Conservation (phyloP, 2,888 invertebrate species). For the Drosophila suboccidentalis region DNA sequence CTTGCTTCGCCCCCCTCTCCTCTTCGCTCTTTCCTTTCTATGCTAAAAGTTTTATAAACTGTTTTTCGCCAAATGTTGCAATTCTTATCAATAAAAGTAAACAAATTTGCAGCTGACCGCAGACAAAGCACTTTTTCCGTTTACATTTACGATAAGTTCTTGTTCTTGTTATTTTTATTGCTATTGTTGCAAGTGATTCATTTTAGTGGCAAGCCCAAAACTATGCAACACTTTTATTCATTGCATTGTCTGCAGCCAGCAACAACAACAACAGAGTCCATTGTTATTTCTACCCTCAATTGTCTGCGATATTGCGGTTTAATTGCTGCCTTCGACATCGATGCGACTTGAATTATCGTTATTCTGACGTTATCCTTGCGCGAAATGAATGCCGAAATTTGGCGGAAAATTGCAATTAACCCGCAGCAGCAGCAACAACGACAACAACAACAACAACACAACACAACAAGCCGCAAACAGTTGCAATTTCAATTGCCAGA, state of each 20-base stretch:
- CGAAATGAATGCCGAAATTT: constrained; percentile 22
- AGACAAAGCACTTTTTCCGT: constrained; percentile 50
- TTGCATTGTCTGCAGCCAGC: constrained; percentile 35
- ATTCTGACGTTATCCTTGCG: constrained; percentile 15
- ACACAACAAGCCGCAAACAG: constrained; percentile 8
- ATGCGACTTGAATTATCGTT: constrained; percentile 39
- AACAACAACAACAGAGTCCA: not conserved
- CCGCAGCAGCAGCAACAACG: not conserved
- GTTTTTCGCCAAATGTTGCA: constrained; percentile 50
- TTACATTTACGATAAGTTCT: not conserved
- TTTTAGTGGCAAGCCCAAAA: constrained; percentile 46
- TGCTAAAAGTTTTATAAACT: constrained; percentile 56
- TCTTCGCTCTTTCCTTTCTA: not conserved
- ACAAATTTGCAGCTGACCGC: constrained; percentile 54
- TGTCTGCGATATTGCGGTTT: constrained; percentile 25
- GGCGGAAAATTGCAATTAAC: constrained; percentile 73
- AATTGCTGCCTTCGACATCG: constrained; percentile 50
- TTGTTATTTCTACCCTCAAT: constrained; percentile 24
- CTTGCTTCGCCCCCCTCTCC: too few species aligned
- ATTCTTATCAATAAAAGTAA: constrained; percentile 64
- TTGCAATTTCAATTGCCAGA: constrained; percentile 16
- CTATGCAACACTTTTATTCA: constrained; percentile 47
- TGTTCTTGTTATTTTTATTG: constrained; percentile 6
- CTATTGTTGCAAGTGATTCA: constrained; percentile 43
- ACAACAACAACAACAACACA: too few species aligned